Conservation (phyloP, 2,888 invertebrate genomes). For the Athrips mouffetella region DNA sequence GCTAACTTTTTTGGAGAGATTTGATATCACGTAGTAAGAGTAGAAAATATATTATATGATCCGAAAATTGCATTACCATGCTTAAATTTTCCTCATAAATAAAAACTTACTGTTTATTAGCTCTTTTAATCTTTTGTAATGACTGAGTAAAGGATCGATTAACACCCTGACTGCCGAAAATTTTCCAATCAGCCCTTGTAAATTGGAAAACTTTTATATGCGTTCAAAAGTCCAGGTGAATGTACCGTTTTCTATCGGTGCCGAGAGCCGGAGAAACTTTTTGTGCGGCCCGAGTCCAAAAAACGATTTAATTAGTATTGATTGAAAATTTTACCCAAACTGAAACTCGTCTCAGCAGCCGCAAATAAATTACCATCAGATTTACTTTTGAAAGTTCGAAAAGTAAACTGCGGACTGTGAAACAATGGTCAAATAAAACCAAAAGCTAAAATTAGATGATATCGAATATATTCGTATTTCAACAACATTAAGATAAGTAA, state of each 20-base stretch:
- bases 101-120: constrained; percentile 31
- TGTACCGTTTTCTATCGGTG: constrained; percentile 62
- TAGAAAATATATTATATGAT: neutral
- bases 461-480: too few relatives aligned
- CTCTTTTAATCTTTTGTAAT: constrained; percentile 55
- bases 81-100: too few relatives aligned
- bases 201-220: constrained; percentile 79
- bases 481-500: too few relatives aligned
- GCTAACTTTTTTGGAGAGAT: constrained; percentile 55
- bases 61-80: too few relatives aligned
- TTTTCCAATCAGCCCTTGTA: constrained; percentile 76
- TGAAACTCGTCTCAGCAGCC: constrained; percentile 33
- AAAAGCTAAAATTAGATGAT: too few relatives aligned
- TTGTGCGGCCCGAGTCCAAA: constrained; percentile 55
- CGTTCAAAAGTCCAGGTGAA: constrained; percentile 73
- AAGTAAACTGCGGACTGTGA: neutral
- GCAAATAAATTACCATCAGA: constrained; percentile 19
- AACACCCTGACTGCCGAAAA: constrained; percentile 74
- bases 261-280: constrained; percentile 52
- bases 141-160: constrained; percentile 69
- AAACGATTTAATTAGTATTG: constrained; percentile 58
- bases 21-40: constrained; percentile 32
- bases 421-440: too few relatives aligned
- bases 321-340: constrained; percentile 43
- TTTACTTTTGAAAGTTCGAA: neutral